A percentile compares a stretch with the other conserved stretches of the same genome.
These are phyloP conservation scores for Poeciliopsis paucimaculata DNA, from an alignment of 2,797 vertebrate species.

Conservation along the genomic window DNA sequence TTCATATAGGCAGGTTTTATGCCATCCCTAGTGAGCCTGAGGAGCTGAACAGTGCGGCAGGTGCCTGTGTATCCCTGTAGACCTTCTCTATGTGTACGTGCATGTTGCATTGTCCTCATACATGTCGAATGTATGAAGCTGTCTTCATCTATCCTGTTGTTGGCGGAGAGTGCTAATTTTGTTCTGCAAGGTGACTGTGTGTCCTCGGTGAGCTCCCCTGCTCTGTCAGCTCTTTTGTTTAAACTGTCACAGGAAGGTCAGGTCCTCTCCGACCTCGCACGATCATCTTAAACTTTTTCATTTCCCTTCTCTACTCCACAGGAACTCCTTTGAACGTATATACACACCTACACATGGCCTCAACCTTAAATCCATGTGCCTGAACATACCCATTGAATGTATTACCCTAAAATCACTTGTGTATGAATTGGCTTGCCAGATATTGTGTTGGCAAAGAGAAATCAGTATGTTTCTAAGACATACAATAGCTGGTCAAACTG, in stretches of 20 bases:
- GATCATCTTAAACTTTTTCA: constrained; percentile 34
- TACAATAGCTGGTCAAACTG: background rate
- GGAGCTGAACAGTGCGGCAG: constrained; percentile 5
- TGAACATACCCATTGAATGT: background rate
- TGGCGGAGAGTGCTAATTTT: constrained; percentile 31
- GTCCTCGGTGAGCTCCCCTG: constrained; percentile 61
- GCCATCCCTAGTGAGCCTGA: constrained; percentile 28
- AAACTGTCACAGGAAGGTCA: constrained; percentile 37
- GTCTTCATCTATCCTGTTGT: constrained; percentile 37
- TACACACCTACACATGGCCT: background rate
- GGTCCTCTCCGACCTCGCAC: constrained; percentile 60
- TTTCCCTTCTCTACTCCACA: constrained; percentile 18
- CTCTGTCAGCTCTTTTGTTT: constrained; percentile 56
- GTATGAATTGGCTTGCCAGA: background rate
- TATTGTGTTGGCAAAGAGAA: background rate
- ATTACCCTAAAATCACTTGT: constrained; percentile 1
- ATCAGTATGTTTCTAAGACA: background rate
- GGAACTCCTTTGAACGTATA: background rate
- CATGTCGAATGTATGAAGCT: constrained; percentile 50
- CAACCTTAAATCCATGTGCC: background rate
- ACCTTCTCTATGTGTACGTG: background rate
- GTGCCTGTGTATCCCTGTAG: constrained; percentile 10
- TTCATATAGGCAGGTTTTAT: constrained; percentile 34
- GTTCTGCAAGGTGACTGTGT: constrained; percentile 26
- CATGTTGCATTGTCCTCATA: constrained; percentile 12